Evolutionary conservation across 2,888 invertebrate species (phyloP), one percentile per base, ranked within the genome.

Genomic region (Agapostemon virescens): DNA sequence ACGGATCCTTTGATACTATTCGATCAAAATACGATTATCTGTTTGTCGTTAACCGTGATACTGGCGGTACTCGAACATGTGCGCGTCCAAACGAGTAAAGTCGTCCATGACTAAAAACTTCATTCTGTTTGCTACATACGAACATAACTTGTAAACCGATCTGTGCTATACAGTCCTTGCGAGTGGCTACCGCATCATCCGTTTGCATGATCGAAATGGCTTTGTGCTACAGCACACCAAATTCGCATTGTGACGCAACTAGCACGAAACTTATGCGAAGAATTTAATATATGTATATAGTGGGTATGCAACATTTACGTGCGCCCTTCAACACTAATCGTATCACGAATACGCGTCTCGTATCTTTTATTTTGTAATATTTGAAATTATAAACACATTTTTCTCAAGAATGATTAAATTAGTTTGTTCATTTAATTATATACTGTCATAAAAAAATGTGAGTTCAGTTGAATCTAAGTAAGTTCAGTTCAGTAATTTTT

Each of bases 21-120:
- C 77, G 82, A 87, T 87, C 81, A 69, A 85, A 87, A 82, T 66
- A 61, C 84, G 87, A 85, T 86, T 81, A 87, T 61, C 67, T 38
- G 64, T 36, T 66, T 55, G 33, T 69, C 64, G 67, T 69, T 64
- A 61, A 9, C 69, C 13, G 11, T 26, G 63, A 40, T 38, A 20
- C 17, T 13, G n/a, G 1, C 7, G n/a, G n/a, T n/a, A 11, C 11
- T 49, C 49, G 49, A 11, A 49, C 49, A n/a, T n/a, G 49, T 11
- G 11, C 1, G n/a, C 49, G 11, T n/a, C 9, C n/a, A n/a, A 49
- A 2, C n/a, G n/a, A 49, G 11, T 49, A 49, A n/a, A 49, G 49
- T n/a, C 49, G 49, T n/a, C 49, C n/a, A 11, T n/a, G n/a, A 4
- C 49, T 49, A 9, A 49, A 49, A 49, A 49, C 11, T 49, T 49